phyloP scores from a whole-genome alignment of 2,888 invertebrate genomes.

The Neoitamus cyanurus region DNA sequence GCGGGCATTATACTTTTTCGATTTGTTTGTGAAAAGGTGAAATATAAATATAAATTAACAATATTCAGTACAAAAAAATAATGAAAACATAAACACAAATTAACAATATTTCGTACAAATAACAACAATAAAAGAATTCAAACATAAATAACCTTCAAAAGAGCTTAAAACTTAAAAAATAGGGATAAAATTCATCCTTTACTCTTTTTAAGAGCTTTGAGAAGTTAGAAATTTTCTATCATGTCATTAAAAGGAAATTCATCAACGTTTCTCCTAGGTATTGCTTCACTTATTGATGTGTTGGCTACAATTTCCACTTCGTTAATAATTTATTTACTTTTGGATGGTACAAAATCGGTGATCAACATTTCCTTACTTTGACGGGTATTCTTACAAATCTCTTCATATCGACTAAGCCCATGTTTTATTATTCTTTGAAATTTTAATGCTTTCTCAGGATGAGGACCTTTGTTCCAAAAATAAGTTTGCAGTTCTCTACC shows the following conservation, averaged over 20 bases:
- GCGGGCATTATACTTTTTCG: too few relatives aligned
- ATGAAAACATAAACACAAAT: background rate
- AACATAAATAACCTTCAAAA: background rate
- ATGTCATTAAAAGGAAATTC: background rate
- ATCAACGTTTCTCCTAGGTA: background rate
- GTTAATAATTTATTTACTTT: background rate
- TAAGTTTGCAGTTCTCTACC: too few relatives aligned
- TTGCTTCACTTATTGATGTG: background rate
- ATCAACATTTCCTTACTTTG: too few relatives aligned
- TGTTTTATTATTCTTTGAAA: too few relatives aligned
- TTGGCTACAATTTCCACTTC: background rate
- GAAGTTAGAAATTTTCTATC: background rate
- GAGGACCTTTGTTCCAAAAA: too few relatives aligned
- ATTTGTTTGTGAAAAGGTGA: background rate
- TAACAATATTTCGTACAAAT: background rate
- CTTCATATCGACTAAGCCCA: too few relatives aligned
- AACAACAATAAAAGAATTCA: background rate
- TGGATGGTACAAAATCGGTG: background rate
- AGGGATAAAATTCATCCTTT: background rate
- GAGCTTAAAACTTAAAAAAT: background rate
- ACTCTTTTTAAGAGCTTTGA: background rate
- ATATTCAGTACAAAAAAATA: background rate
- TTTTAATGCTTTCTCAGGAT: too few relatives aligned
- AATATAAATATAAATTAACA: background rate
- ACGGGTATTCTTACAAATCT: too few relatives aligned